Base-by-base conservation (phyloP, 2,888 invertebrate species). In the Zaprionus bogoriensis region DNA sequence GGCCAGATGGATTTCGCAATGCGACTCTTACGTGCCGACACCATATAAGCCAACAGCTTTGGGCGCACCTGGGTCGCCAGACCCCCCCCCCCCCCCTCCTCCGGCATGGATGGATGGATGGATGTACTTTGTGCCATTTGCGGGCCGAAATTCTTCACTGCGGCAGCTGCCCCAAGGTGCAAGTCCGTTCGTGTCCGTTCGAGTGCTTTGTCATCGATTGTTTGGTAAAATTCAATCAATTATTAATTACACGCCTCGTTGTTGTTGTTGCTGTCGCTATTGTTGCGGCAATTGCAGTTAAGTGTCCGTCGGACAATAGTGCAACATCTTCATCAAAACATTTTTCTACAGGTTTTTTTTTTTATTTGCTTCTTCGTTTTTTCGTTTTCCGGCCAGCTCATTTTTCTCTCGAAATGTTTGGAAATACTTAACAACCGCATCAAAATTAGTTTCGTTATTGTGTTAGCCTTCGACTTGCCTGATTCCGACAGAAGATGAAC, bases 341-440 rank as follows among this genome's bases (percentile, higher is more conserved):
- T 55, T 69, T 50, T 59, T 63, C 62, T 63, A 44, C 58, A 30
- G 19, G 50, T 55, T 71, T 69, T 19, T 45, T 36, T 64, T 52
- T 12, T 54, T 54, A n/a, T n/a, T 38, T 32, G 12, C 6, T 44
- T 14, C 67, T 45, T 23, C 19, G n/a, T n/a, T n/a, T n/a, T n/a
- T 67, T 53, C 52, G 55, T 57, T 42, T 72, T 46, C 19, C 39
- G 53, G 14, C 27, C 44, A 19, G 52, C 50, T 60, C 66, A 76
- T 59, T 73, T 59, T 69, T 53, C 28, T 27, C 41, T 61, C 60
- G 27, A 64, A 65, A 51, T 84, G 65, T 83, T 87, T 87, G 75
- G 82, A 74, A 83, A 87, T 77, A 71, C 32, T 80, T 87, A 87
- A 87, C 85, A 87, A 88, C 87, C 88, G 69, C 88, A 87, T 82